Conservation (phyloP, 53 echinoderm and acorn worm species). For the Stichopus horrens region DNA sequence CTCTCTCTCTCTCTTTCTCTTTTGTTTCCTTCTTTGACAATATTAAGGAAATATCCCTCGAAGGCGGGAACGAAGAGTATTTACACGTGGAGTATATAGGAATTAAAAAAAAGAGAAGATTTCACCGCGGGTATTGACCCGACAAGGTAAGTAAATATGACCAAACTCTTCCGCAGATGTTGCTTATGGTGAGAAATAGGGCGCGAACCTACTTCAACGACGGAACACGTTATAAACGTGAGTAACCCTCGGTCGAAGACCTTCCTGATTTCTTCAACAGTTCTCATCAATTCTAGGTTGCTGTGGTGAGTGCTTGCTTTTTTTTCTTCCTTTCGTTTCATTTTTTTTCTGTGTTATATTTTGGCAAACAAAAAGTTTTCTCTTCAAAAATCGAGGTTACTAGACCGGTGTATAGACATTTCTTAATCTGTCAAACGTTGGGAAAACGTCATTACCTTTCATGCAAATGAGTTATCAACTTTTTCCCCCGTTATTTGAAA, state of each 20-base stretch:
- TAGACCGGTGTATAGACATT: background rate
- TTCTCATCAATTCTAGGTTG: background rate
- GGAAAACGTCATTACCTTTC: background rate
- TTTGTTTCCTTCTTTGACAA: background rate
- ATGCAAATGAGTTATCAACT: background rate
- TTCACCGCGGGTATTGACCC: slow-evolving; percentile 44
- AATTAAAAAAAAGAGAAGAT: background rate
- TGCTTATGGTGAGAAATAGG: slow-evolving; percentile 34
- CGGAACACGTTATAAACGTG: slow-evolving; percentile 17
- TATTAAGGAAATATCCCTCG: slow-evolving; percentile 33
- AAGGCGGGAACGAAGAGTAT: slow-evolving; percentile 9
- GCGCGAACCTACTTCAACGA: slow-evolving; percentile 34
- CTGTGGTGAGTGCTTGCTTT: background rate
- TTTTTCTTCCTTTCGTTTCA: background rate
- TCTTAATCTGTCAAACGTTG: background rate
- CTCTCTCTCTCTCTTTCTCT: background rate
- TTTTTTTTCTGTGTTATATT: background rate
- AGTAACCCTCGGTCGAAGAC: slow-evolving; percentile 37
- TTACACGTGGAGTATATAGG: slow-evolving; percentile 29
- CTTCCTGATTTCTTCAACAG: slow-evolving; percentile 1
- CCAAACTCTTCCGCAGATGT: slow-evolving; percentile 34
- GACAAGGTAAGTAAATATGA: slow-evolving; percentile 33
- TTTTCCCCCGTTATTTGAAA: background rate
- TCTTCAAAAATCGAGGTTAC: slow-evolving; percentile 7
- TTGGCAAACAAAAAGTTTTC: background rate